These are phyloP conservation scores for Andinoacara biseriatus DNA, from an alignment of 2,113 vertebrate species.

Conservation along the genomic window DNA sequence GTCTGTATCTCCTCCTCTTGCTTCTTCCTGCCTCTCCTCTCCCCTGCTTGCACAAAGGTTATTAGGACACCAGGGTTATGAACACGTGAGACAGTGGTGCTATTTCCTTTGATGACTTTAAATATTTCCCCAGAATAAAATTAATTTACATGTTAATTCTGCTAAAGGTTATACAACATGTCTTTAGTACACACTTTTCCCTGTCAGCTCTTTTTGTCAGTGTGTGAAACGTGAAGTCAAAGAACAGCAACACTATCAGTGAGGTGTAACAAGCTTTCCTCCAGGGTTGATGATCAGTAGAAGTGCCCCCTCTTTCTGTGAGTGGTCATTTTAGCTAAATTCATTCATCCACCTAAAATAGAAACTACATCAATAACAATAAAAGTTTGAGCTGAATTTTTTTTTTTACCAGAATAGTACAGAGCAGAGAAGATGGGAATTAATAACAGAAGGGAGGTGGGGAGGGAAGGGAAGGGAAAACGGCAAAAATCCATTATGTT, in stretches of 20 bases:
- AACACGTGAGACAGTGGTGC: background rate
- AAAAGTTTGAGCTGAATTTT: constrained; percentile 53
- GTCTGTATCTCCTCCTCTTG: background rate
- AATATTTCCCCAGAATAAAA: constrained; percentile 14
- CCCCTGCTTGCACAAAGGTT: constrained; percentile 3
- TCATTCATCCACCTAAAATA: constrained; percentile 56
- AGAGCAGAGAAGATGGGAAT: constrained; percentile 21
- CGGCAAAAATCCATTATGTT: constrained; percentile 82
- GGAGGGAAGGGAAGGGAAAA: constrained; percentile 11
- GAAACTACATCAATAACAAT: constrained; percentile 34
- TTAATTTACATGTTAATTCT: background rate
- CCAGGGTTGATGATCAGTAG: constrained; percentile 4
- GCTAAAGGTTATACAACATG: constrained; percentile 7
- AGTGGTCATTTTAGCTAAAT: constrained; percentile 38
- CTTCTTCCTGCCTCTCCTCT: background rate
- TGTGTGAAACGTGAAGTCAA: constrained; percentile 23
- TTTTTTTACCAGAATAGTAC: constrained; percentile 37
- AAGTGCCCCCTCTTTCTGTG: constrained; percentile 2
- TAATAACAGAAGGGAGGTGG: constrained; percentile 56
- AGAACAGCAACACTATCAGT: constrained; percentile 12
- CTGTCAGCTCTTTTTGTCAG: constrained; percentile 14
- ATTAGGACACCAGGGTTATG: constrained; percentile 7
- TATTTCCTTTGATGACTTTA: background rate
- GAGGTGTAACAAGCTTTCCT: constrained; percentile 14
- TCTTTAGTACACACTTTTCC: background rate